Conservation (phyloP, 2,888 invertebrate species). For the Caenorhabditis sp. region DNA sequence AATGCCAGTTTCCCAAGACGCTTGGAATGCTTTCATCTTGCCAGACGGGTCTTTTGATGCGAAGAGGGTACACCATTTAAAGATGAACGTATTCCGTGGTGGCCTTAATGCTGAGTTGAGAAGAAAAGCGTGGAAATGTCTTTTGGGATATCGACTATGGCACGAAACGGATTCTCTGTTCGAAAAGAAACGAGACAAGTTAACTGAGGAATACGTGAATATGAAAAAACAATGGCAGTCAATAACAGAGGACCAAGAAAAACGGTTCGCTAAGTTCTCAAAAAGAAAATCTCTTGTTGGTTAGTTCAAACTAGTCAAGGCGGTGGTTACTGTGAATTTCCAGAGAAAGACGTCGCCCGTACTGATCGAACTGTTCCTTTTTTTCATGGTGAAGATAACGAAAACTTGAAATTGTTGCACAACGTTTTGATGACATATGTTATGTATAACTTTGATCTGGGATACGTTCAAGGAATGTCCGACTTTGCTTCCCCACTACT, state of each 20-base stretch:
- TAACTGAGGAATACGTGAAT: constrained; percentile 83
- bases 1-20: constrained; percentile 86
- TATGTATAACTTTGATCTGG: constrained; percentile 98
- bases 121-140: constrained; percentile 94
- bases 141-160: constrained; percentile 93
- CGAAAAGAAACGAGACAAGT: constrained; percentile 87
- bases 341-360: constrained; percentile 96
- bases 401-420: constrained; percentile 90
- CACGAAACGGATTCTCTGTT: constrained; percentile 89
- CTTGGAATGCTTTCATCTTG: constrained; percentile 90
- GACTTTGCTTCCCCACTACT: constrained; percentile 95
- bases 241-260: constrained; percentile 92
- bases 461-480: constrained; percentile 94
- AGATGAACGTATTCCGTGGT: constrained; percentile 87
- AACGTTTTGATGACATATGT: constrained; percentile 98
- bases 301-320: too few species aligned
- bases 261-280: constrained; percentile 91
- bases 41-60: constrained; percentile 89
- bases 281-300: constrained; percentile 94
- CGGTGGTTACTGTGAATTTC: too few species aligned
- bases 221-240: constrained; percentile 97
- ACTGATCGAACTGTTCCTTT: constrained; percentile 94
- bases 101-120: constrained; percentile 85
- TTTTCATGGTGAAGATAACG: constrained; percentile 95
- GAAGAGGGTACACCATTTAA: constrained; percentile 88